phyloP scores from a whole-genome alignment of 2,113 vertebrate species.

The Gymnarchus niloticus region DNA sequence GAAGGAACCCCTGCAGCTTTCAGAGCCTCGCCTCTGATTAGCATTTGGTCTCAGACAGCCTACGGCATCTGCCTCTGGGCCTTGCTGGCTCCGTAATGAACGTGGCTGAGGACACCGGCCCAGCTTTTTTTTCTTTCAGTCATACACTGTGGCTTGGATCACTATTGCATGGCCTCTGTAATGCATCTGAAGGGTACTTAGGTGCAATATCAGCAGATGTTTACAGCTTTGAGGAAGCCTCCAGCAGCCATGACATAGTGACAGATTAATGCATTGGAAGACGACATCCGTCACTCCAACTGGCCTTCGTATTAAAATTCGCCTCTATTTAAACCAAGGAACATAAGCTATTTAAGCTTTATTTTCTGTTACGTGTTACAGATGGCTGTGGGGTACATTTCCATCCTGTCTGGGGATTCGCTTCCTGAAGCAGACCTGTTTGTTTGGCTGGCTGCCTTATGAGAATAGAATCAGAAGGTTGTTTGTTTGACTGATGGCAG shows the following conservation, averaged over 20 bases:
- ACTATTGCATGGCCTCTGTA: background rate
- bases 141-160: background rate
- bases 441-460: background rate
- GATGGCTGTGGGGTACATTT: constrained; percentile 2
- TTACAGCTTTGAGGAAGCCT: background rate
- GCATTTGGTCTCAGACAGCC: background rate
- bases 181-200: background rate
- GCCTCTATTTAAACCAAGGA: background rate
- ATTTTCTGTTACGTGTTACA: background rate
- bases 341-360: constrained; percentile 1
- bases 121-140: background rate
- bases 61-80: background rate
- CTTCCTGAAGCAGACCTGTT: background rate
- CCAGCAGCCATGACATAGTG: background rate
- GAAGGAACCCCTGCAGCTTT: background rate
- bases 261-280: background rate
- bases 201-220: background rate
- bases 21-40: background rate
- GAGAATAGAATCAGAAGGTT: background rate
- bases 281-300: background rate
- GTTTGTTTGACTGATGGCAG: background rate
- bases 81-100: background rate
- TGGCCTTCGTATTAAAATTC: background rate
- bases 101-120: background rate
- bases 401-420: background rate